Conservation (phyloP, 2,888 invertebrate species). For the Poecilus cupreus region DNA sequence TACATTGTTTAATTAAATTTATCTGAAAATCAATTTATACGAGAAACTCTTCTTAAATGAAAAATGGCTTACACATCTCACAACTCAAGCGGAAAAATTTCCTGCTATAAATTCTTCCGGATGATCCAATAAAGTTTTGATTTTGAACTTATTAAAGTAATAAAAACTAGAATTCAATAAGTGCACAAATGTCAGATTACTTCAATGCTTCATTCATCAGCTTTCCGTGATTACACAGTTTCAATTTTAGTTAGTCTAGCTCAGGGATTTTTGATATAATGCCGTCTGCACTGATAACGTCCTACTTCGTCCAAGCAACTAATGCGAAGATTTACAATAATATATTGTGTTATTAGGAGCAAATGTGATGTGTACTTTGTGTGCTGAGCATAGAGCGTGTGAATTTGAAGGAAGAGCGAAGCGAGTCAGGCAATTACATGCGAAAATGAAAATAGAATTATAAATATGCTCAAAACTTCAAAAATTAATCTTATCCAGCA, state of each 20-base stretch:
- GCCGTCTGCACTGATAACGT: no score
- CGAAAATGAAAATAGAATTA: no score
- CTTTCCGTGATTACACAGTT: not conserved
- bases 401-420: no score
- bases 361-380: no score
- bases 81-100: conserved; percentile 18
- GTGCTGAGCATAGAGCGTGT: no score
- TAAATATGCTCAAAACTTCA: no score
- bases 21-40: conserved; percentile 2
- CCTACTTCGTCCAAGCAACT: no score
- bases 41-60: conserved; percentile 16
- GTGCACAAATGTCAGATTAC: conserved; percentile 14
- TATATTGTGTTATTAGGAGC: no score
- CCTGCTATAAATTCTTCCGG: conserved; percentile 23
- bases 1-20: conserved; percentile 5
- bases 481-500: no score
- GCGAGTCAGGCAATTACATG: no score
- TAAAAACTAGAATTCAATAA: conserved; percentile 36
- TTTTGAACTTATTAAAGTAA: conserved; percentile 44
- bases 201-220: conserved; percentile 34
- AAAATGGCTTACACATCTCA: conserved; percentile 13
- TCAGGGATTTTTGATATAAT: not conserved
- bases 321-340: no score
- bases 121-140: conserved; percentile 34
- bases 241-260: conserved; percentile 9